These are phyloP conservation scores for Pyrocoelia pectoralis DNA, from an alignment of 2,888 invertebrate genomes.

Conservation along the genomic window DNA sequence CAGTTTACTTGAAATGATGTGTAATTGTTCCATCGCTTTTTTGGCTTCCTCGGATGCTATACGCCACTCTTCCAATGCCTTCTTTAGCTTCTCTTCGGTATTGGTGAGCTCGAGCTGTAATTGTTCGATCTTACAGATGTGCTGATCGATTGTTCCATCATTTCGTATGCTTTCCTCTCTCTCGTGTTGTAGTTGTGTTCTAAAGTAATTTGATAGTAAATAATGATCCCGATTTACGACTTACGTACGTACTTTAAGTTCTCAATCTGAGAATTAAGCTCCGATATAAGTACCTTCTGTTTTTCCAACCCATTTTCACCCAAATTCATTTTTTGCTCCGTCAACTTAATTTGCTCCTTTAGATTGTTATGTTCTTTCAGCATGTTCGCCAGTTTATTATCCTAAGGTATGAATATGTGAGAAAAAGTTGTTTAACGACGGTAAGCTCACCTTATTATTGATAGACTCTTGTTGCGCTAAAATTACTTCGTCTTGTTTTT, in stretches of 20 bases:
- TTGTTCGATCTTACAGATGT: constrained; percentile 4
- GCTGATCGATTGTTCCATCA: constrained; percentile 2
- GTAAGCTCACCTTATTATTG: constrained; percentile 33
- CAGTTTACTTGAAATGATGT: neutral
- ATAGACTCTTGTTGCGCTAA: constrained; percentile 34
- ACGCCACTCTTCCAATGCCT: constrained; percentile 3
- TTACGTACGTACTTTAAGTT: neutral
- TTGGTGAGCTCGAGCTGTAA: neutral
- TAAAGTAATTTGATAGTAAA: neutral
- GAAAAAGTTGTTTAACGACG: neutral
- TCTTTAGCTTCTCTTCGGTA: constrained; percentile 9
- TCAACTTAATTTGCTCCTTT: neutral
- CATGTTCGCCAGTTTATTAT: neutral
- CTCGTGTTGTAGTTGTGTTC: neutral
- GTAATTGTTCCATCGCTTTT: neutral
- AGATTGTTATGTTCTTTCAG: neutral
- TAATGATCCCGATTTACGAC: neutral
- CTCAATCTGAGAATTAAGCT: neutral
- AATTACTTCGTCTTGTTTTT: constrained; percentile 38
- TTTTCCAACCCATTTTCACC: constrained; percentile 1
- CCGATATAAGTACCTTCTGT: neutral
- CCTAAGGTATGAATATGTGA: constrained; percentile 5
- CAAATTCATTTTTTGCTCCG: neutral
- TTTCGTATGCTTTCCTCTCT: neutral
- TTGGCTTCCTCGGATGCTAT: neutral